These are phyloP conservation scores for Acanthurus leucopareius DNA, from an alignment of 2,797 vertebrate genomes.

Conservation along the genomic window DNA sequence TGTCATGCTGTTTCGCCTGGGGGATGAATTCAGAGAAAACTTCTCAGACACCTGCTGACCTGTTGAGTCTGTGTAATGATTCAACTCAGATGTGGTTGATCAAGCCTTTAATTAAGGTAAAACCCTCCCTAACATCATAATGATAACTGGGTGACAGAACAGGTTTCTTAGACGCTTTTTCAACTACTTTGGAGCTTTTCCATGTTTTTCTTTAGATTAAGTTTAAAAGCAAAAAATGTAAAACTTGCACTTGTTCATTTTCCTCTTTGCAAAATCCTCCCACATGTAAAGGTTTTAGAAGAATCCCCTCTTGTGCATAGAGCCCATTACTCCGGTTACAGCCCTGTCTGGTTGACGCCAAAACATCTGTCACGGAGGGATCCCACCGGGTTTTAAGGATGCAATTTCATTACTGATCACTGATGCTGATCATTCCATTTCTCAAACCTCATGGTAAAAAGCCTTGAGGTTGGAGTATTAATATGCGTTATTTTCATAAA, in stretches of 20 bases:
- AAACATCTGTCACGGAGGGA: constrained; percentile 8
- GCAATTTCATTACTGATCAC: constrained; percentile 54
- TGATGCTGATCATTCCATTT: constrained; percentile 49
- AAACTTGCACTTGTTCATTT: background rate
- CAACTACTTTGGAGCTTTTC: background rate
- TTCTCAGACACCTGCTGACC: constrained; percentile 8
- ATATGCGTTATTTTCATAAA: constrained; percentile 30
- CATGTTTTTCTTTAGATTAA: constrained; percentile 3
- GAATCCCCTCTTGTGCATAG: background rate
- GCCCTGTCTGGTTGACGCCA: constrained; percentile 1
- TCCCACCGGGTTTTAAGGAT: constrained; percentile 31
- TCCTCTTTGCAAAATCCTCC: background rate
- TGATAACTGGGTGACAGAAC: background rate
- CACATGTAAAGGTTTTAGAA: constrained; percentile 6
- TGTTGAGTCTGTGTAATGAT: constrained; percentile 7
- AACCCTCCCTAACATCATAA: background rate
- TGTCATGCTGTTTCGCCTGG: constrained; percentile 45
- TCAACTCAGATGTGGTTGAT: constrained; percentile 21
- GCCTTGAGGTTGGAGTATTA: constrained; percentile 22
- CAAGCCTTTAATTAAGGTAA: background rate
- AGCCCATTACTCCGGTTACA: constrained; percentile 11
- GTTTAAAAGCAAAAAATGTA: constrained; percentile 6
- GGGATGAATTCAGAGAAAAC: constrained; percentile 4
- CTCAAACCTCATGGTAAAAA: constrained; percentile 15
- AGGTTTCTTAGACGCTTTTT: background rate